Base-by-base conservation (phyloP, 1,140 invertebrate genomes). In the Holcopasites calliopsidis region DNA sequence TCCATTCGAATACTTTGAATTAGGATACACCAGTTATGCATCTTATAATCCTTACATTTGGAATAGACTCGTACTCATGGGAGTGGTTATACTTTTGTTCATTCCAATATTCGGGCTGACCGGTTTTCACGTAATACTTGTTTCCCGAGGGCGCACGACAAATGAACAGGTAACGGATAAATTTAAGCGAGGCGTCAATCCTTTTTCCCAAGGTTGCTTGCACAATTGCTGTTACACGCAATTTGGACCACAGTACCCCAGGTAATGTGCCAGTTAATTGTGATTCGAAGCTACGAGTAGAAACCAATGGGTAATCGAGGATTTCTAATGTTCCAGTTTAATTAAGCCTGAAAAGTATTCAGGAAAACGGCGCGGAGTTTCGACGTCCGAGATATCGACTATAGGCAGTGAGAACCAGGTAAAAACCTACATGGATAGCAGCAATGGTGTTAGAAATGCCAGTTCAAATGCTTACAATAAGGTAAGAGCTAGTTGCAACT, bases 121-220 rank as follows among this genome's bases (percentile, higher is more conserved):
- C 72, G 97, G 97, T 62, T 99, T 99, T 92, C 99, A 99, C 91
- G 96, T 99, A 92, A 95, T 99, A 80, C 93, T 99, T 73, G 98
- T 99, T 50, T 97, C 97, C 18, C 93, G 98, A 85, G 99, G 99
- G n/a, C 94, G 98, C 71, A 99, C 99, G n/a, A 99, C 99, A 71
- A 99, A 99, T 93, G 99, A 99, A 93, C 99, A 99, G 94, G 98
- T 99, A 40, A 99, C 98, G 4, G 98, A 98, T 49, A 99, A 99
- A 93, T 99, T 99, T 93, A 97, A 97, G 89, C 97, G 97, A 62
- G 98, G 97, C 31, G 98, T 97, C 90, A 99, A 99, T 94, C 98
- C 98, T 66, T 99, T 99, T 92, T 98, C 97, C 7, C 94, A 95
- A 89, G 98, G 98, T 49, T 99, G 98, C 90, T 95, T 96, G 93